These are phyloP conservation scores for Microplitis deprimator DNA, from an alignment of 2,888 invertebrate genomes.

Conservation along the genomic window DNA sequence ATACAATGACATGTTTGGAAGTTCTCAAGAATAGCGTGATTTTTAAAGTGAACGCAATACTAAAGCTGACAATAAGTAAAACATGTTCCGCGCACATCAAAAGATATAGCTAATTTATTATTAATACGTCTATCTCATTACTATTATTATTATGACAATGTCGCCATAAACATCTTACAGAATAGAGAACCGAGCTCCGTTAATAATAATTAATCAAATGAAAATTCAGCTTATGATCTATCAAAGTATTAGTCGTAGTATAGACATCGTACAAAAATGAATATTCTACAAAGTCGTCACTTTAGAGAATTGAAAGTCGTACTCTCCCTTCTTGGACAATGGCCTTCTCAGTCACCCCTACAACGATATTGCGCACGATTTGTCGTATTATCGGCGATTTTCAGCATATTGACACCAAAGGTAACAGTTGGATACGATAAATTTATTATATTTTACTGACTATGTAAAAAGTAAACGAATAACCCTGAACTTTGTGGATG, in stretches of 20 bases:
- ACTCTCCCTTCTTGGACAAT: slow-evolving; percentile 41
- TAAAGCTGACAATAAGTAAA: too few species aligned
- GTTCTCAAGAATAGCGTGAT: neutral
- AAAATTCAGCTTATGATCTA: neutral
- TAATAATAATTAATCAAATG: slow-evolving; percentile 16
- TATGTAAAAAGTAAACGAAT: too few species aligned
- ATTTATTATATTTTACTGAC: neutral
- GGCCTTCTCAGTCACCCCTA: slow-evolving; percentile 40
- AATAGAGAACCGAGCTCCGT: neutral
- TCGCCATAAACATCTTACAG: neutral
- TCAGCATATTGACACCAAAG: slow-evolving; percentile 8
- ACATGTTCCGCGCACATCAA: neutral
- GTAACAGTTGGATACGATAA: neutral
- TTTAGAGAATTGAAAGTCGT: slow-evolving; percentile 43
- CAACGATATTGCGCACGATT: slow-evolving; percentile 7
- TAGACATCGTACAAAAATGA: slow-evolving; percentile 37
- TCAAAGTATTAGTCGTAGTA: neutral
- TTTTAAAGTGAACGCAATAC: too few species aligned
- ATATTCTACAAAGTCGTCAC: slow-evolving; percentile 41
- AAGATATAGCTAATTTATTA: neutral
- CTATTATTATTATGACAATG: neutral
- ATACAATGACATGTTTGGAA: too few species aligned
- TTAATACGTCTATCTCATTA: neutral
- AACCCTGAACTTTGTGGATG: neutral
- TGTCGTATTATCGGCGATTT: neutral